These are phyloP conservation scores for Chelidonichthys spinosus DNA, from an alignment of 2,797 vertebrate genomes.

Conservation along the genomic window DNA sequence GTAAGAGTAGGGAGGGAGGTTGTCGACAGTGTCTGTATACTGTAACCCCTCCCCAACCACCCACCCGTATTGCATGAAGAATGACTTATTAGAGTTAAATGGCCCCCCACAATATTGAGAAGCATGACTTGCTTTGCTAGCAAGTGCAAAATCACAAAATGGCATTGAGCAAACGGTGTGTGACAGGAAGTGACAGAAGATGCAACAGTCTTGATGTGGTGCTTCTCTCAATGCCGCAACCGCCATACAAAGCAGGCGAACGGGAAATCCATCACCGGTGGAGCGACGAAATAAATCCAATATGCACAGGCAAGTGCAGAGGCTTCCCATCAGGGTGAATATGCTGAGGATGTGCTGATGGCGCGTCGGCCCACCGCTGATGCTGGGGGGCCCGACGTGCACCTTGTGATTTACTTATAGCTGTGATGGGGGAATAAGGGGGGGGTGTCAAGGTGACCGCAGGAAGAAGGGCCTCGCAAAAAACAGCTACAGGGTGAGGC, in stretches of 20 bases:
- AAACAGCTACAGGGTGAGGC: not conserved
- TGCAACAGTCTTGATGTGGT: constrained; percentile 50
- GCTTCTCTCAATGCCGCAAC: constrained; percentile 44
- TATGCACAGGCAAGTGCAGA: constrained; percentile 47
- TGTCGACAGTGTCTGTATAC: constrained; percentile 5
- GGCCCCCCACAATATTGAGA: constrained; percentile 43
- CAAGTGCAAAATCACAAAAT: constrained; percentile 58
- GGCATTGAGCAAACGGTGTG: constrained; percentile 64
- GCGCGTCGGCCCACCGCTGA: constrained; percentile 15
- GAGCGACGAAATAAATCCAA: constrained; percentile 70
- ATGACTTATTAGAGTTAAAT: constrained; percentile 73
- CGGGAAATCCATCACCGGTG: constrained; percentile 69
- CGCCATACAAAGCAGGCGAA: constrained; percentile 53
- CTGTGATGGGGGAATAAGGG: constrained; percentile 6
- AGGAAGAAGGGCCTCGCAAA: constrained; percentile 1
- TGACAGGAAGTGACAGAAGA: constrained; percentile 57
- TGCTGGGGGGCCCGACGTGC: constrained; percentile 14
- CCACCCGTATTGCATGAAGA: constrained; percentile 59
- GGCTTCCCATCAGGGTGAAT: constrained; percentile 59
- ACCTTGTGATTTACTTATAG: constrained; percentile 51
- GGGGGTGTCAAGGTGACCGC: constrained; percentile 54
- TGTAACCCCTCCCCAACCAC: constrained; percentile 21
- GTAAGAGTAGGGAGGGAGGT: not conserved
- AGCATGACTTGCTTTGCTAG: constrained; percentile 22
- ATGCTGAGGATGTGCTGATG: constrained; percentile 60